Evolutionary conservation across 2,113 vertebrate species (phyloP).

Genomic region (Candoia aspera): DNA sequence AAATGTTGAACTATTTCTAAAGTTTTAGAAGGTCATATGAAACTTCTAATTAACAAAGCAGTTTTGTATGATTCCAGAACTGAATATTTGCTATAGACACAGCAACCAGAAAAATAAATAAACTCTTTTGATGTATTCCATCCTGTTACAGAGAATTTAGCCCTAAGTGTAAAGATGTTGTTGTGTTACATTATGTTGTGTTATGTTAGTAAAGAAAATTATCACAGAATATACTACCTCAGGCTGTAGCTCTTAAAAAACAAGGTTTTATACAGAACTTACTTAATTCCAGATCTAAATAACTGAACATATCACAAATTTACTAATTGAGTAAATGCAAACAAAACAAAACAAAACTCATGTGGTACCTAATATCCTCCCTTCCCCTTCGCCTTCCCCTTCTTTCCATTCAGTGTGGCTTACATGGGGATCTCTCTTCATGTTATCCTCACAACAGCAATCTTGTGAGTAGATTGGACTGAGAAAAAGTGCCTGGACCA

Average conservation of each 20-base stretch:
- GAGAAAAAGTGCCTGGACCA: too few species aligned
- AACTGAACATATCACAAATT: not conserved
- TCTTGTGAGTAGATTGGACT: too few species aligned
- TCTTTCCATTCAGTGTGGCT: not conserved
- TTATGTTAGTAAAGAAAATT: not conserved
- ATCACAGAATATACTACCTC: not conserved
- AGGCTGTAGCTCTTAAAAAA: not conserved
- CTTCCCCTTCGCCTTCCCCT: not conserved
- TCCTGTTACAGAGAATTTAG: not conserved
- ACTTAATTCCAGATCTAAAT: not conserved
- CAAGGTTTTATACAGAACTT: not conserved
- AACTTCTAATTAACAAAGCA: not conserved
- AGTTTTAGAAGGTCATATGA: rapidly evolving
- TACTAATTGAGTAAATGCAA: not conserved
- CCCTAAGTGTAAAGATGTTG: not conserved
- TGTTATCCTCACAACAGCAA: too few species aligned
- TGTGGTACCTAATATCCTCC: not conserved
- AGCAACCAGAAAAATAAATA: not conserved
- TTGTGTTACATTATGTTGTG: not conserved
- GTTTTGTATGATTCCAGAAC: not conserved
- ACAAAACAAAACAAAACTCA: not conserved
- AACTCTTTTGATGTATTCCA: not conserved
- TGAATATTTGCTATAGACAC: too few species aligned
- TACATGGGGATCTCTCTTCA: not conserved
- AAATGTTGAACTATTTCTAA: not conserved